These are phyloP conservation scores for Cyrtonyx montezumae DNA, from an alignment of 2,113 vertebrate species.

Conservation along the genomic window DNA sequence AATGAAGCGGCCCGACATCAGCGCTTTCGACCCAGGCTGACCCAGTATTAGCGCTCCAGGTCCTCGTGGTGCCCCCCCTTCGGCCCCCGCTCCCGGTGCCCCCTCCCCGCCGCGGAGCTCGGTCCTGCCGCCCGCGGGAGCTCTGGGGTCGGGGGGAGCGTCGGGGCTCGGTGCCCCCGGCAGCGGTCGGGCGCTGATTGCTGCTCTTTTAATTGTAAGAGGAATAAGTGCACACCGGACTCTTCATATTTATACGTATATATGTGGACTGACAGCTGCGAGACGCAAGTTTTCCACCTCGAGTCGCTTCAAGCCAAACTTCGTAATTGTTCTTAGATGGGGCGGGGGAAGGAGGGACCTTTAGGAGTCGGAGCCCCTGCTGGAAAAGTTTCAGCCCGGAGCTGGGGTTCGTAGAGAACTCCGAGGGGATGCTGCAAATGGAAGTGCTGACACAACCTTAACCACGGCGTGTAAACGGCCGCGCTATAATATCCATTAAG, in stretches of 20 bases:
- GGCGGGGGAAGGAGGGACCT: constrained; percentile 15
- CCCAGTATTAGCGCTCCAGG: background rate
- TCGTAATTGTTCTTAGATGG: constrained; percentile 1
- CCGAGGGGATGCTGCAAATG: constrained; percentile 75
- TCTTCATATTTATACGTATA: background rate
- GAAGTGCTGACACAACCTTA: constrained; percentile 84
- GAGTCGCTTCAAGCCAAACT: constrained; percentile 18
- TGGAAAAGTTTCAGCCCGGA: constrained; percentile 75
- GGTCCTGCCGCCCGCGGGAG: background rate
- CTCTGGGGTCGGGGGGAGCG: background rate
- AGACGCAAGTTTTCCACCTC: constrained; percentile 29
- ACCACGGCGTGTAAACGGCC: constrained; percentile 81
- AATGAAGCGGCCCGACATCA: background rate
- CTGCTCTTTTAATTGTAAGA: background rate
- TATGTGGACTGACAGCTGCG: background rate
- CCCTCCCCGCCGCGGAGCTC: background rate
- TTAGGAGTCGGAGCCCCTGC: constrained; percentile 26
- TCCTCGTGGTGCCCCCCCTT: background rate
- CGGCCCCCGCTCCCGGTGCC: background rate
- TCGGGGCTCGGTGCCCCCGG: background rate
- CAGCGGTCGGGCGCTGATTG: background rate
- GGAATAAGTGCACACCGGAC: background rate
- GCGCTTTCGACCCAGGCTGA: background rate
- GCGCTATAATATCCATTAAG: constrained; percentile 88
- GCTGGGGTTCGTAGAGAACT: constrained; percentile 75